Base-by-base conservation (phyloP, 2,797 vertebrate species). In the Cynodonichthys magdalenae region DNA sequence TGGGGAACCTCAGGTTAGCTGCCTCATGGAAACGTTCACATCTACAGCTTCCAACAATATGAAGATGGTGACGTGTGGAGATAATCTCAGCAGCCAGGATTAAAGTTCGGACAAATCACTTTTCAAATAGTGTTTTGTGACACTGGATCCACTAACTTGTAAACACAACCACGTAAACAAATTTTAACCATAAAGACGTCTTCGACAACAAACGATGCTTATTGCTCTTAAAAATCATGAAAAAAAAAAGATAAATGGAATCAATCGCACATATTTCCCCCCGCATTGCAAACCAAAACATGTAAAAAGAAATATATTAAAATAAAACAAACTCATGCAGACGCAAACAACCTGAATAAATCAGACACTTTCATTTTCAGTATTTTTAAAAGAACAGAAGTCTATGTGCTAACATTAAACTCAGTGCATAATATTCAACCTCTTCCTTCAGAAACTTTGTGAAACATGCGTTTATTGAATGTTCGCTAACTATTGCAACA, bases 401-500 rank as follows among this genome's bases (percentile, higher is more conserved):
- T 20, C 41, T 15, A 52, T 53, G 73, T 39, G 63, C 39, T 29
- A 55, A 59, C 44, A 61, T 71, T 53, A 64, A 75, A 73, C 76
- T 83, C 74, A 87, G 89, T 88, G 87, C 85, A 90, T 84, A 74
- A 83, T 64, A 77, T 80, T 42, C 14, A 83, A 80, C 63, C 1
- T 58, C 73, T 82, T 75, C 75, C 73, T 71, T 63, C 62, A 63
- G 45, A 53, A 52, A 63, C 54, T 58, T 63, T 58, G 66, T 81
- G 60, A 79, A 79, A 78, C 86, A 83, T 87, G 87, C 85, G 69
- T 72, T 79, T 59, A 58, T 58, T 56, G 34, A 75, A 71, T 41
- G 71, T 67, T 63, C 49, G 63, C 57, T 53, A 53, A 71, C 73
- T 80, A 84, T 77, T 87, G 83, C 83, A 80, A 86, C 80, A 50